These are phyloP conservation scores for Rhagologus leucostigma DNA, from an alignment of 2,113 vertebrate species.

Conservation along the genomic window DNA sequence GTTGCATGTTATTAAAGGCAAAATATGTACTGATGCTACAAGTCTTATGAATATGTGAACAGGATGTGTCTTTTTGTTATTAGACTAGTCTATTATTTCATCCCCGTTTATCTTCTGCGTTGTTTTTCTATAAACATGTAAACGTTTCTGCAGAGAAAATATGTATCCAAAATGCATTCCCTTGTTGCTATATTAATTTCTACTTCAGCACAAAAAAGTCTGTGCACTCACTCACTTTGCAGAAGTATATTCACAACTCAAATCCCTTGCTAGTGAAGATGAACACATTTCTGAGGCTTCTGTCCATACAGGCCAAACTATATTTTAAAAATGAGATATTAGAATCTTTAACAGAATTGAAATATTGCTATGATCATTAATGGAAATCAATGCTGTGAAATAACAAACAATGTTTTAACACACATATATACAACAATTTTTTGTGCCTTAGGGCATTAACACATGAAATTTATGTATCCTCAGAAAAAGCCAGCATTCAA, in stretches of 20 bases:
- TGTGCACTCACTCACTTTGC: not conserved
- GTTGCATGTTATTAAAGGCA: not conserved
- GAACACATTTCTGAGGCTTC: not conserved
- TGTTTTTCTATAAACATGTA: not conserved
- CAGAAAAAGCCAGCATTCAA: constrained; percentile 16
- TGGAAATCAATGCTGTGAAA: constrained; percentile 27
- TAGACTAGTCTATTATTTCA: not conserved
- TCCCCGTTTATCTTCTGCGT: not conserved
- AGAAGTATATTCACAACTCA: not conserved
- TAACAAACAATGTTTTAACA: constrained; percentile 22
- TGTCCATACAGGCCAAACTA: constrained; percentile 16
- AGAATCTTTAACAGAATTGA: constrained; percentile 26
- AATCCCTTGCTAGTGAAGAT: not conserved
- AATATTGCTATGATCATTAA: constrained; percentile 28
- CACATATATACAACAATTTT: not conserved
- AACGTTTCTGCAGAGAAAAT: not conserved
- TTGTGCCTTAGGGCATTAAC: not conserved
- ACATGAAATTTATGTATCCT: not conserved
- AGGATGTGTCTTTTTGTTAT: not conserved
- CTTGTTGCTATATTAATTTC: not conserved
- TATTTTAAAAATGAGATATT: constrained; percentile 16
- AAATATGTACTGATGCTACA: not conserved
- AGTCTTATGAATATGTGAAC: not conserved
- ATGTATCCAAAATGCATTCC: not conserved
- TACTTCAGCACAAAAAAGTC: constrained; percentile 13